Percentiles rank a stretch among this genome's conserved stretches.
These are phyloP conservation scores for Alloplasta piceator DNA, from an alignment of 2,888 invertebrate genomes.

Conservation along the genomic window DNA sequence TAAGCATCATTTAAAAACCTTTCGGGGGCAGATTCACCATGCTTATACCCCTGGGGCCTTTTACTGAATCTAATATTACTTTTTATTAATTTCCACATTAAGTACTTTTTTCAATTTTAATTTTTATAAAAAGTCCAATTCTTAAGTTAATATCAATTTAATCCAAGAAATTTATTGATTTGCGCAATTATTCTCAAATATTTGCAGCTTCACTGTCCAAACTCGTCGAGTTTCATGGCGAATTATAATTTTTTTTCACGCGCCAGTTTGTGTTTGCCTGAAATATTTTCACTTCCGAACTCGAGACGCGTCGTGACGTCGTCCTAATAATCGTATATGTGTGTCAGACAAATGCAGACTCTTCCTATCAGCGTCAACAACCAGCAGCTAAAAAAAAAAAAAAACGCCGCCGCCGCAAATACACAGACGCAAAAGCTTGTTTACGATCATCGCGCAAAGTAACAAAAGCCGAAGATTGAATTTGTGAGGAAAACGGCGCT, in stretches of 20 bases:
- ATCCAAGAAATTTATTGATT: too few relatives aligned
- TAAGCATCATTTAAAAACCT: too few relatives aligned
- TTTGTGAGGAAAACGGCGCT: neutral
- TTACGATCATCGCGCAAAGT: constrained; percentile 58
- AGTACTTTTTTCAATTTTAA: too few relatives aligned
- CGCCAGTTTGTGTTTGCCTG: too few relatives aligned
- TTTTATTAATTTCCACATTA: too few relatives aligned
- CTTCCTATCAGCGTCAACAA: neutral
- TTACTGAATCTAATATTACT: too few relatives aligned
- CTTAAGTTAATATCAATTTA: too few relatives aligned
- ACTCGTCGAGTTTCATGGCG: constrained; percentile 1
- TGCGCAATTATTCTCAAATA: neutral
- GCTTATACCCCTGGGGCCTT: too few relatives aligned
- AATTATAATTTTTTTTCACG: neutral
- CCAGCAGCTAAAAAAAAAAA: neutral
- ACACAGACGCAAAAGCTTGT: constrained; percentile 44
- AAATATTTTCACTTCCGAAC: constrained; percentile 32
- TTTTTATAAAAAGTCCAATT: too few relatives aligned
- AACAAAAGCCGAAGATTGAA: constrained; percentile 21
- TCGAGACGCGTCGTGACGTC: constrained; percentile 50
- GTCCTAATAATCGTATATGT: neutral
- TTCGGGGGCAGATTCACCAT: too few relatives aligned
- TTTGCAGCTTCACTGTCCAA: neutral
- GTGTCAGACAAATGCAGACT: constrained; percentile 38
- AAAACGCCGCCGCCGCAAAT: constrained; percentile 14